phyloP scores from a whole-genome alignment of 2,888 invertebrate genomes.

The Leptopterna dolabrata region DNA sequence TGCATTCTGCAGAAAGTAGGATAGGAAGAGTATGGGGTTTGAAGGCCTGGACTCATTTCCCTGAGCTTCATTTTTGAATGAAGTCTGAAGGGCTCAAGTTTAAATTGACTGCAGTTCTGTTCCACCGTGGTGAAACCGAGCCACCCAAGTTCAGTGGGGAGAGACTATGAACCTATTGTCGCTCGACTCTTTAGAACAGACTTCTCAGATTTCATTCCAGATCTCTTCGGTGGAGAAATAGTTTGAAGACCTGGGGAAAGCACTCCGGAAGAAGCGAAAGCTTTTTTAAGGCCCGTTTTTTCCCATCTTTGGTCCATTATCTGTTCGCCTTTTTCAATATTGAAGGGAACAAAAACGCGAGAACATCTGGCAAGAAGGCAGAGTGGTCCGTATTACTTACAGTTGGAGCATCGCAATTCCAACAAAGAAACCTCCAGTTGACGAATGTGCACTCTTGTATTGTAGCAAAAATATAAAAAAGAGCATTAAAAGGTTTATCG shows the following conservation, averaged over 20 bases:
- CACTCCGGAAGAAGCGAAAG: not conserved
- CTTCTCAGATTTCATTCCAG: conserved; percentile 39
- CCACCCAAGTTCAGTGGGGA: conserved; percentile 22
- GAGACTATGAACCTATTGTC: conserved; percentile 50
- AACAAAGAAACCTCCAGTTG: too few species aligned
- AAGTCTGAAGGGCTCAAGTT: conserved; percentile 32
- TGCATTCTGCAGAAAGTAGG: not conserved
- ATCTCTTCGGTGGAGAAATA: not conserved
- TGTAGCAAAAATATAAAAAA: too few species aligned
- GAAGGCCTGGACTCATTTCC: conserved; percentile 13
- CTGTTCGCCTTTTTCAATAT: too few species aligned
- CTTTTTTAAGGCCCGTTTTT: not conserved
- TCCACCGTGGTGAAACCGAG: not conserved
- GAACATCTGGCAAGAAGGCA: too few species aligned
- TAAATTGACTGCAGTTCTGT: conserved; percentile 49
- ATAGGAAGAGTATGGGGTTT: not conserved
- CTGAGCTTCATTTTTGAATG: conserved; percentile 43
- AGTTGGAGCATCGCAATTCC: too few species aligned
- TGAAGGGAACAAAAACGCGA: too few species aligned
- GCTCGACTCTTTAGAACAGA: conserved; percentile 36
- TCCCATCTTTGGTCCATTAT: not conserved
- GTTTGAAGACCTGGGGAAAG: not conserved
- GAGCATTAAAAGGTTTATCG: too few species aligned
- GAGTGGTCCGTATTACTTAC: too few species aligned
- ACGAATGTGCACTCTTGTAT: too few species aligned